phyloP scores from a whole-genome alignment of 2,888 invertebrate species.

The Saturnia pavonia region DNA sequence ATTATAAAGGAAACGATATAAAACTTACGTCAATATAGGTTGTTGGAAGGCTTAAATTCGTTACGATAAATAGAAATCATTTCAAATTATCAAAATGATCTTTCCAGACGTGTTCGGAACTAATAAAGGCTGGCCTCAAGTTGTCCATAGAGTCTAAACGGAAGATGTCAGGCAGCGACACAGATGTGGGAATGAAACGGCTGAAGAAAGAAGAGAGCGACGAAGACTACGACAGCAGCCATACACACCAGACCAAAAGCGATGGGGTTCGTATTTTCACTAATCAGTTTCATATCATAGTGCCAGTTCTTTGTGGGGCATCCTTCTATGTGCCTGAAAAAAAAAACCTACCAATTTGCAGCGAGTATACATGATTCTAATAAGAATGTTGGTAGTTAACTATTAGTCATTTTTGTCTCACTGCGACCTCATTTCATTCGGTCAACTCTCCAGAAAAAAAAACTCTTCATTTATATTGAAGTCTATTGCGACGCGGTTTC shows the following conservation, averaged over 20 bases:
- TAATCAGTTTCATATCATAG: background rate
- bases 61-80: background rate
- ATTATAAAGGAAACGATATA: background rate
- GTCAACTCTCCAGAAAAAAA: background rate
- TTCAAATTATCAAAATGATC: constrained; percentile 23
- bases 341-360: background rate
- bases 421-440: background rate
- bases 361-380: background rate
- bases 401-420: background rate
- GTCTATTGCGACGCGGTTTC: background rate
- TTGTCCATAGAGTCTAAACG: constrained; percentile 94
- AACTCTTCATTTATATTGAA: too few species aligned
- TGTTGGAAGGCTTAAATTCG: background rate
- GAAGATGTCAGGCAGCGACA: constrained; percentile 86
- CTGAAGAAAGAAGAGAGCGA: constrained; percentile 83
- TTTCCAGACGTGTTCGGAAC: constrained; percentile 91
- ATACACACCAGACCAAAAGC: constrained; percentile 76
- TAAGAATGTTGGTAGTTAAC: background rate
- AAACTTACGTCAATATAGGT: background rate
- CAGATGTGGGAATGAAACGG: constrained; percentile 70
- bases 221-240: constrained; percentile 83
- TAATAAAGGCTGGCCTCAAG: constrained; percentile 95
- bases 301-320: background rate
- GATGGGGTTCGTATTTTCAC: constrained; percentile 72
- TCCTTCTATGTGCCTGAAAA: background rate